These are phyloP conservation scores for Eumacrocentrus americanus DNA, from an alignment of 2,888 invertebrate species.

Conservation along the genomic window DNA sequence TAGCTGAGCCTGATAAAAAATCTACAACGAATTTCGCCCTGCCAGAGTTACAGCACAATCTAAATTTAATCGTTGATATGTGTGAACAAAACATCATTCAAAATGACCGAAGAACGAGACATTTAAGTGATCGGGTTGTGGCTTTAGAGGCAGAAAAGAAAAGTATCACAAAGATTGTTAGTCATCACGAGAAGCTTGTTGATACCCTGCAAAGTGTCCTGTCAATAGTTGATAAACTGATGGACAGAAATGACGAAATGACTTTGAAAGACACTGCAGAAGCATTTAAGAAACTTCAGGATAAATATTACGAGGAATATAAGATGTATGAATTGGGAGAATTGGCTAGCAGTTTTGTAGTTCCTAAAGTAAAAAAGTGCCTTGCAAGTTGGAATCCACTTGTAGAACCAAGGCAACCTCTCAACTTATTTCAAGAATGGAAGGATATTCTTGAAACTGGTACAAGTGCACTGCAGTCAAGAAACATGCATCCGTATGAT, in stretches of 20 bases:
- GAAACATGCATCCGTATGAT: conserved; percentile 74
- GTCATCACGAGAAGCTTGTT: conserved; percentile 76
- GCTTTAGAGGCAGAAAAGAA: conserved; percentile 81
- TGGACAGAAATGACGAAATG: conserved; percentile 63
- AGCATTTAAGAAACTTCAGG: conserved; percentile 67
- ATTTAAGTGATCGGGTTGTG: conserved; percentile 79
- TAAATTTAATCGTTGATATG: conserved; percentile 88
- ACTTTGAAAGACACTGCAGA: conserved; percentile 67
- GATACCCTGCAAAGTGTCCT: conserved; percentile 75
- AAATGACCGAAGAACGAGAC: conserved; percentile 78
- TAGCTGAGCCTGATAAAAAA: conserved; percentile 65
- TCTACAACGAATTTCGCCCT: conserved; percentile 74
- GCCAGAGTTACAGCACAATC: conserved; percentile 91
- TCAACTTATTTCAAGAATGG: conserved; percentile 75
- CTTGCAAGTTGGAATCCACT: conserved; percentile 83
- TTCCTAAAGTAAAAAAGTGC: conserved; percentile 79
- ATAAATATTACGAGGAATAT: conserved; percentile 77
- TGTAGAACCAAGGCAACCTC: conserved; percentile 69
- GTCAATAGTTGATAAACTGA: conserved; percentile 69
- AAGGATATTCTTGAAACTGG: conserved; percentile 66
- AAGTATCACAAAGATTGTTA: conserved; percentile 70
- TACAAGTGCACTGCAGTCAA: conserved; percentile 52
- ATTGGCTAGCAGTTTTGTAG: conserved; percentile 83
- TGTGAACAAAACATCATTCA: conserved; percentile 95
- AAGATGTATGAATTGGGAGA: conserved; percentile 82